Evolutionary conservation across 1,140 invertebrate species (phyloP).

Genomic region (Aphelinus atriplicis): DNA sequence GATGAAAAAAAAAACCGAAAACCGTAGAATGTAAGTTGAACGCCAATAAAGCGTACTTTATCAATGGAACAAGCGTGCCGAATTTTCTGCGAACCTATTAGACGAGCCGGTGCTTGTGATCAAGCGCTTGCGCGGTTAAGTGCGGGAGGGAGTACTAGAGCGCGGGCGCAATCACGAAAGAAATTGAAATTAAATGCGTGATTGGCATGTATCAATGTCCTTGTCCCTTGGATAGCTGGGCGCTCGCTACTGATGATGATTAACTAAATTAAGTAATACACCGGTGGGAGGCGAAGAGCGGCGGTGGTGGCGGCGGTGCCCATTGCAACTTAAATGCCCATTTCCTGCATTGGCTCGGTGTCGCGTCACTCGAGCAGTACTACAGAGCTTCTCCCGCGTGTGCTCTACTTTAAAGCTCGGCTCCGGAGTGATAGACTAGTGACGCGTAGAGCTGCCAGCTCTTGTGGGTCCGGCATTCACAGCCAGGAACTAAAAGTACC

Average conservation of each 20-base stretch:
- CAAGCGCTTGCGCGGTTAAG: background rate
- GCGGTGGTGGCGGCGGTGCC: constrained; percentile 32
- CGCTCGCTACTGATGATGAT: constrained; percentile 44
- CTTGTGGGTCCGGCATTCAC: background rate
- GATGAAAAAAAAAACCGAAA: constrained; percentile 31
- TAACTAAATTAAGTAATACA: constrained; percentile 57
- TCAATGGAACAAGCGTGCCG: background rate
- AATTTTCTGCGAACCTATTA: background rate
- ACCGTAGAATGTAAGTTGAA: background rate
- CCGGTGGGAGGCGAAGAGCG: constrained; percentile 50
- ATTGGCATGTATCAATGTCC: constrained; percentile 64
- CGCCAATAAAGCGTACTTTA: constrained; percentile 27
- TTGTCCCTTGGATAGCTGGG: constrained; percentile 58
- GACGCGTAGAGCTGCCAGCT: background rate
- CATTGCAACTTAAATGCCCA: constrained; percentile 61
- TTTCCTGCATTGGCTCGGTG: constrained; percentile 58
- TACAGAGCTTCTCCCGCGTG: background rate
- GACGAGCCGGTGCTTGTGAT: constrained; percentile 21
- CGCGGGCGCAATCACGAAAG: constrained; percentile 40
- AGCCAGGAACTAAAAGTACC: too few species aligned
- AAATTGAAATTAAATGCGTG: constrained; percentile 53
- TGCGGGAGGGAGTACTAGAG: constrained; percentile 27
- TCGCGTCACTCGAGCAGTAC: constrained; percentile 10
- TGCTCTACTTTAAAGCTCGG: constrained; percentile 48
- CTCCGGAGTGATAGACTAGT: constrained; percentile 31